These are phyloP conservation scores for Ceratotherium simum DNA, from an alignment of 2,113 vertebrate genomes.

Conservation along the genomic window DNA sequence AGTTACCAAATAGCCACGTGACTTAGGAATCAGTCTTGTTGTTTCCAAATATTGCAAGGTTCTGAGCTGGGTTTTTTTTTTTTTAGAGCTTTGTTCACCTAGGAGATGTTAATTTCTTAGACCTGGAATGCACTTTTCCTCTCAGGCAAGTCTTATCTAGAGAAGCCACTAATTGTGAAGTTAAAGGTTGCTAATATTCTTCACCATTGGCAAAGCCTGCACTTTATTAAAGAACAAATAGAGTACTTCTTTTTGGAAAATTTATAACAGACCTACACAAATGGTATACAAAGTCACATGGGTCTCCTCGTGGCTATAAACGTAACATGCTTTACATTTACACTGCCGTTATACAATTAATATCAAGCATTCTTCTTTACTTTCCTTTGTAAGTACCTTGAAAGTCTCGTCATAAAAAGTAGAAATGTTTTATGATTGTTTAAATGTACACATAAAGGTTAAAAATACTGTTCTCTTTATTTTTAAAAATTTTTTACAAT, in stretches of 20 bases:
- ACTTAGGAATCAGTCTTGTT: background rate
- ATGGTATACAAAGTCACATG: constrained; percentile 40
- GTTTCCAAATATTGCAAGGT: background rate
- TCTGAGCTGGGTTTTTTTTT: background rate
- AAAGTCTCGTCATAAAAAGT: constrained; percentile 66
- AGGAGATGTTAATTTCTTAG: constrained; percentile 32
- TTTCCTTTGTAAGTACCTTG: constrained; percentile 68
- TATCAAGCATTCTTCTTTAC: constrained; percentile 51
- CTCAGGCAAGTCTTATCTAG: constrained; percentile 56
- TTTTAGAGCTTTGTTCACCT: background rate
- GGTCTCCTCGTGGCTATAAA: constrained; percentile 48
- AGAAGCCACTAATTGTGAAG: constrained; percentile 55
- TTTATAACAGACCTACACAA: constrained; percentile 60
- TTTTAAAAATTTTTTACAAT: constrained; percentile 46
- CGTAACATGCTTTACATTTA: background rate
- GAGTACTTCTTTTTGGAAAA: constrained; percentile 53
- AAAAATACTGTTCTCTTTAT: constrained; percentile 67
- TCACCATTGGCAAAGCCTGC: constrained; percentile 15
- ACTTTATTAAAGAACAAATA: constrained; percentile 37
- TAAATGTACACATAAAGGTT: constrained; percentile 73
- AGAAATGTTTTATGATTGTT: constrained; percentile 68
- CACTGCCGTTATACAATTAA: constrained; percentile 24
- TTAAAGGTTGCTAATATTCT: constrained; percentile 25
- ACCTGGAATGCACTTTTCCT: background rate
- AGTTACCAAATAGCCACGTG: background rate